These are phyloP conservation scores for Philhelius pedissequus DNA, from an alignment of 2,888 invertebrate species.

Conservation along the genomic window DNA sequence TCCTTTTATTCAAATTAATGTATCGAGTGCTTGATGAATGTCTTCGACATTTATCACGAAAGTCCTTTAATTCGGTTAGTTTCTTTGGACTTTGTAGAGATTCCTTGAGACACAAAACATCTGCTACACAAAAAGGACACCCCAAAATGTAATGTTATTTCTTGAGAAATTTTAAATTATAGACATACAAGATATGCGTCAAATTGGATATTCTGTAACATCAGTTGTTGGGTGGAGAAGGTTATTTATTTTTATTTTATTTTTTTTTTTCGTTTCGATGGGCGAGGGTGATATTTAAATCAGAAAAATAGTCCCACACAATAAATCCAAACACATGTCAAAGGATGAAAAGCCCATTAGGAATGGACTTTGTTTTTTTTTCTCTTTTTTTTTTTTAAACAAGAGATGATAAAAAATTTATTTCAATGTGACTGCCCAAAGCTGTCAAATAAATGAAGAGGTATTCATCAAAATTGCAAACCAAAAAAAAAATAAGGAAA, in stretches of 20 bases:
- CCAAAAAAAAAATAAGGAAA: neutral
- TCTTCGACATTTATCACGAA: conserved; percentile 59
- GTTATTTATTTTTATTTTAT: neutral
- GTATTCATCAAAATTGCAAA: conserved; percentile 10
- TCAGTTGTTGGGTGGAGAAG: conserved; percentile 10
- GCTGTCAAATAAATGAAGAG: conserved; percentile 23
- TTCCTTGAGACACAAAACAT: conserved; percentile 61
- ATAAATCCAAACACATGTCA: conserved; percentile 32
- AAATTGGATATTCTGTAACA: conserved; percentile 26
- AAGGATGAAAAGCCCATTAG: conserved; percentile 34
- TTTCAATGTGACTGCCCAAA: conserved; percentile 11
- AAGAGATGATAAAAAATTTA: neutral
- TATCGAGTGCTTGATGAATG: conserved; percentile 59
- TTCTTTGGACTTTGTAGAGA: conserved; percentile 28
- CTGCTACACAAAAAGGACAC: conserved; percentile 40
- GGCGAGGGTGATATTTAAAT: conserved; percentile 37
- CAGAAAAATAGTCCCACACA: conserved; percentile 16
- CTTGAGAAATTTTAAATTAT: conserved; percentile 57
- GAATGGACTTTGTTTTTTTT: neutral
- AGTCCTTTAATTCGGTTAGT: conserved; percentile 35
- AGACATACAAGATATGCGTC: neutral
- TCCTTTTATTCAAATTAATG: conserved; percentile 61
- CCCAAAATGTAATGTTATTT: conserved; percentile 39
- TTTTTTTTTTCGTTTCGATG: neutral
- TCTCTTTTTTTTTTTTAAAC: neutral